These are phyloP conservation scores for Agelastica alni DNA, from an alignment of 2,888 invertebrate species.

Conservation along the genomic window DNA sequence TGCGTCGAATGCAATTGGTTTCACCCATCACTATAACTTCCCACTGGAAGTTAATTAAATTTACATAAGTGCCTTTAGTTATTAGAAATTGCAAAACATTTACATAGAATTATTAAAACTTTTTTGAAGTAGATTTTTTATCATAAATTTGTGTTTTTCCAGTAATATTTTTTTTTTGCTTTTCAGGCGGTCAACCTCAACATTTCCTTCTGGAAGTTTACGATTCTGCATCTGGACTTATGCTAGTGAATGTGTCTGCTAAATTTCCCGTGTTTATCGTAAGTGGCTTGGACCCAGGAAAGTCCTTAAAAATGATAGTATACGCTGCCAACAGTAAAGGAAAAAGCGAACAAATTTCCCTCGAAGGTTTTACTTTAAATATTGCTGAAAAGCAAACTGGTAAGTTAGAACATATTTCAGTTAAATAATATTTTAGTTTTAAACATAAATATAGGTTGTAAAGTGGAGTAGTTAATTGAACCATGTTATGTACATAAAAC, in stretches of 20 bases:
- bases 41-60: too few species aligned
- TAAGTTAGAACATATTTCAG: conserved; percentile 50
- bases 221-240: conserved; percentile 55
- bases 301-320: conserved; percentile 75
- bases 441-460: too few species aligned
- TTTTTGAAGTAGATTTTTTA: too few species aligned
- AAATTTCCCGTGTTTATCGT: conserved; percentile 76
- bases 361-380: conserved; percentile 76
- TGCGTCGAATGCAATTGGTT: too few species aligned
- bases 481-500: too few species aligned
- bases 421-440: neutral
- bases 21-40: too few species aligned
- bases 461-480: too few species aligned
- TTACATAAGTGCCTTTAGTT: too few species aligned
- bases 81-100: too few species aligned
- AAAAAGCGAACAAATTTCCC: conserved; percentile 70
- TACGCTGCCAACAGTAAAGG: conserved; percentile 86
- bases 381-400: conserved; percentile 78
- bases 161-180: conserved; percentile 7
- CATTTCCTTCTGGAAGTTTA: conserved; percentile 74
- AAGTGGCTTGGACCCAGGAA: conserved; percentile 76
- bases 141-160: too few species aligned
- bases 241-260: conserved; percentile 70
- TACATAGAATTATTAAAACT: too few species aligned
- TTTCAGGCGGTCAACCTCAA: conserved; percentile 66